These are phyloP conservation scores for Brachyptera risi DNA, from an alignment of 2,888 invertebrate genomes.

Conservation along the genomic window DNA sequence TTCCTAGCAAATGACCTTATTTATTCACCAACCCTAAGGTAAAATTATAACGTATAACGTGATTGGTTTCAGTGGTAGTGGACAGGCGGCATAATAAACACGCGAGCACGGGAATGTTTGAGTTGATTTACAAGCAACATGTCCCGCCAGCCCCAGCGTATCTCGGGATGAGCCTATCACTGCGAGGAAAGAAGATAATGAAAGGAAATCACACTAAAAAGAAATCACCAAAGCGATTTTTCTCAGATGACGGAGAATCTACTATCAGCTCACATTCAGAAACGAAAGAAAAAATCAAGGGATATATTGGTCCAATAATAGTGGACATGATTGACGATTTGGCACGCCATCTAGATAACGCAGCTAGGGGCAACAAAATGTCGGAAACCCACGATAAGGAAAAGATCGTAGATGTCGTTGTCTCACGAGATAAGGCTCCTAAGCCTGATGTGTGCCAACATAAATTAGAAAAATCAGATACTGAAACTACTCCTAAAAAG, in stretches of 20 bases:
- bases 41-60: too few species aligned
- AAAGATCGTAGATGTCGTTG: not conserved
- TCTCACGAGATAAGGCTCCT: too few species aligned
- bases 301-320: constrained; percentile 19
- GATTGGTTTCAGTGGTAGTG: constrained; percentile 56
- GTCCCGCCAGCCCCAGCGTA: constrained; percentile 77
- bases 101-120: constrained; percentile 77
- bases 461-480: not conserved
- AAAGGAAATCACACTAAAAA: constrained; percentile 40
- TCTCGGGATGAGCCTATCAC: constrained; percentile 65
- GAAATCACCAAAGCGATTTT: not conserved
- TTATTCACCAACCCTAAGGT: too few species aligned
- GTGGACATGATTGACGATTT: constrained; percentile 25
- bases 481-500: not conserved
- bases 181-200: constrained; percentile 61
- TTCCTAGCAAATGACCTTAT: too few species aligned
- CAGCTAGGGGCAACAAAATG: not conserved
- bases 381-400: too few species aligned
- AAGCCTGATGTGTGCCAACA: too few species aligned
- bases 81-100: constrained; percentile 67
- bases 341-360: constrained; percentile 8
- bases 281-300: not conserved
- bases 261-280: not conserved
- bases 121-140: constrained; percentile 71
- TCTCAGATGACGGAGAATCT: not conserved